Evolutionary conservation across 2,888 invertebrate species (phyloP), one percentile per base, ranked within the genome.

Genomic region (Ornithoptera priamus): DNA sequence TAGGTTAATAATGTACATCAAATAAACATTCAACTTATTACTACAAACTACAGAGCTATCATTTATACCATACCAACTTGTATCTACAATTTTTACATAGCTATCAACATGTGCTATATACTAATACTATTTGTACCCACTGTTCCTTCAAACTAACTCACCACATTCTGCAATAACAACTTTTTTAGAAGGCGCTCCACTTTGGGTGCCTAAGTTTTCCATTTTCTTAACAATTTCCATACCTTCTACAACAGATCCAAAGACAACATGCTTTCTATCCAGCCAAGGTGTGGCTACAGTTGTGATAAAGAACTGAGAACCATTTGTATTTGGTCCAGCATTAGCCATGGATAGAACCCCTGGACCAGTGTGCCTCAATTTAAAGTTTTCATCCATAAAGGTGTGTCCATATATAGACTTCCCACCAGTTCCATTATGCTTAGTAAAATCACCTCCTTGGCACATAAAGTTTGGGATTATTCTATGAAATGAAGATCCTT

Each of bases 401-500:
- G 85, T 89, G 88, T 98, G 98, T 58, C 99, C 99, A 84, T 99
- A 99, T 89, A 99, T 99, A 72, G 98, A 98, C 89, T 98, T 98
- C 72, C 99, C 99, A 63, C 97, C 97, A 80, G 97, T 97, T 90
- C 98, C 98, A 86, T 97, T 97, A 94, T 98, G 89, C 81, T 97
- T 96, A 77, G 98, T 98, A 85, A 98, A 98, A 85, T 98, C 98
- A 72, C 98, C 97, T 72, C 97, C 98, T 93, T 98, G 98, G 87
- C 97, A 97, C 98, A 99, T 99, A 92, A 98, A 98, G 85, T 96
- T 96, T 67, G 98, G 98, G 85, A 98, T 99, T 79, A 99, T 96
- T 78, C 92, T 87, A 87, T 98, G 98, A 94, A 98, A 98, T 75
- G 95, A 96, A 81, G 97, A 97, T 71, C 96, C 97, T 90, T 97